A percentile compares a stretch with the other conserved stretches of the same genome.
phyloP scores from a whole-genome alignment of 2,113 vertebrate genomes.

The Mesitornis unicolor region DNA sequence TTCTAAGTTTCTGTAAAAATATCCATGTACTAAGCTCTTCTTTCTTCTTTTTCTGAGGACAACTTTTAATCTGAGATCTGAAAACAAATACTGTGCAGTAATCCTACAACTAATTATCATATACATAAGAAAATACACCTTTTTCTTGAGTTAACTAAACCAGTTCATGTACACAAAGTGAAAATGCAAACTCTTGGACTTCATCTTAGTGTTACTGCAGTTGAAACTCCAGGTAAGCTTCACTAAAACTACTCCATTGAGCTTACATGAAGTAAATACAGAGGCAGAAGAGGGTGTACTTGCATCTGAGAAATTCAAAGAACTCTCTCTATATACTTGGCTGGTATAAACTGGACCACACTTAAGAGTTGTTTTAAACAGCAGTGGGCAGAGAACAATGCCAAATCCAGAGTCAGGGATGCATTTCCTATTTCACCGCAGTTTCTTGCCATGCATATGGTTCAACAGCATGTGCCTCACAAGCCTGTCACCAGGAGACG shows the following conservation, averaged over 20 bases:
- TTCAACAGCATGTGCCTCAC: background rate
- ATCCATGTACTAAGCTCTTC: no score
- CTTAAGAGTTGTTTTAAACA: background rate
- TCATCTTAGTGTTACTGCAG: background rate
- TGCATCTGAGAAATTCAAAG: background rate
- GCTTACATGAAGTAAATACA: background rate
- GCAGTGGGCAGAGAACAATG: background rate
- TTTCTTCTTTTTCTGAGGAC: background rate
- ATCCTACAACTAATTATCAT: background rate
- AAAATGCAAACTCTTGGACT: background rate
- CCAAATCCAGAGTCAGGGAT: background rate
- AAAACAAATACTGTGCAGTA: background rate
- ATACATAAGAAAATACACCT: background rate
- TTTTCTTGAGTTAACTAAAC: background rate
- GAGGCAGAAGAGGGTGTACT: background rate
- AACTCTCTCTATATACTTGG: background rate
- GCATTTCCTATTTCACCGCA: background rate
- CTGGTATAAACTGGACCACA: background rate
- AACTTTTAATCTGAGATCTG: background rate
- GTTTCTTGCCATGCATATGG: background rate
- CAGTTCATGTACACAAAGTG: background rate
- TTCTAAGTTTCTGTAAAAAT: no score
- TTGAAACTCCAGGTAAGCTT: background rate
- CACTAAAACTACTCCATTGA: background rate
- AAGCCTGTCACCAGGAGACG: background rate